Evolutionary conservation across 2,797 vertebrate genomes (phyloP).

Genomic region (Selene dorsalis): DNA sequence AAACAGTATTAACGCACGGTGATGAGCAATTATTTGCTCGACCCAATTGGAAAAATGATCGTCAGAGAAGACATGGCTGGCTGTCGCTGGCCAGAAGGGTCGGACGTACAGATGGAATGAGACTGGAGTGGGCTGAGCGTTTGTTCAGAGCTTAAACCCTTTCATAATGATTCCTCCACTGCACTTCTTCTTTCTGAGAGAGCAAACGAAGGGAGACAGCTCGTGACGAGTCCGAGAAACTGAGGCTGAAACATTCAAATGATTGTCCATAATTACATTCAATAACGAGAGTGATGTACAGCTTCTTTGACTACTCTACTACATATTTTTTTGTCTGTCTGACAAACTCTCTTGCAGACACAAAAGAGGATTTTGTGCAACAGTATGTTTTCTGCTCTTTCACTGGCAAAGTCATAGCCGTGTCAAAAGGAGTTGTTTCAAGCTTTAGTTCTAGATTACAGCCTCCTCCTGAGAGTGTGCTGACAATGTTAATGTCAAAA

Average conservation of each 20-base stretch:
- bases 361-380: constrained; percentile 48
- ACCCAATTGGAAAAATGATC: constrained; percentile 71
- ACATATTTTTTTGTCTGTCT: constrained; percentile 9
- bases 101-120: constrained; percentile 31
- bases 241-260: constrained; percentile 39
- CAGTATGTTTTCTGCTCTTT: constrained; percentile 44
- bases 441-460: constrained; percentile 65
- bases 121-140: constrained; percentile 37
- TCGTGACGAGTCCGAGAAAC: constrained; percentile 40
- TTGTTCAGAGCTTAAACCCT: constrained; percentile 55
- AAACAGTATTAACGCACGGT: constrained; percentile 78
- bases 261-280: constrained; percentile 54
- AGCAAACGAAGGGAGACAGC: constrained; percentile 43
- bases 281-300: constrained; percentile 39
- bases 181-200: constrained; percentile 39
- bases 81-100: constrained; percentile 44
- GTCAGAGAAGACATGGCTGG: constrained; percentile 49
- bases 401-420: constrained; percentile 43
- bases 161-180: constrained; percentile 73
- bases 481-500: constrained; percentile 82
- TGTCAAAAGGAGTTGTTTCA: constrained; percentile 69
- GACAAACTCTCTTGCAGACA: constrained; percentile 16
- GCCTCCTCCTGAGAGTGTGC: constrained; percentile 58
- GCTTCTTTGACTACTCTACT: constrained; percentile 43
- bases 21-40: constrained; percentile 81